Evolutionary conservation across 2,113 vertebrate species (phyloP), one percentile per base, ranked within the genome.

Genomic region (Otus sunia): DNA sequence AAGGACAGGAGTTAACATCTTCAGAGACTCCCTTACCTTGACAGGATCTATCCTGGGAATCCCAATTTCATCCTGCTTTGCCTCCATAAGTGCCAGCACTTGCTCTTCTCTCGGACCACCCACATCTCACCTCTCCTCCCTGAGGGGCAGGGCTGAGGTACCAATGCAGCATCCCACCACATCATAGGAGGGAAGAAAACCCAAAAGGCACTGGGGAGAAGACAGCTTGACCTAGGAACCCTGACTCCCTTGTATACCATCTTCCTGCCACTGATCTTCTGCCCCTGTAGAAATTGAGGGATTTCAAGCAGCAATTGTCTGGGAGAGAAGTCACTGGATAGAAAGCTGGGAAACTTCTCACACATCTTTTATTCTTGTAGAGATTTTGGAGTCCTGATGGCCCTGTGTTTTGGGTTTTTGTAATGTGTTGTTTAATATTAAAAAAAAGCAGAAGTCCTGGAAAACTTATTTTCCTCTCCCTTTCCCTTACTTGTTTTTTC

Each of bases 111-210:
- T 18, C 19, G 16, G 4, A 34, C 14, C 3, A 20, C 12, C 9
- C 25, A 11, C 6, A 55, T 63, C 10, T 75, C 41, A 39, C 11
- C 21, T 88, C 30, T 74, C 4, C 41, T 63, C 12, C 1, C 0
- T 34, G 37, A 75, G 6, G 5, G 10, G 6, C 11, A 45, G 53
- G 36, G 7, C 26, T 87, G 6, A 15, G 21, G 10, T 79, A 39
- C 27, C 36, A 59, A 2, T 0, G 1, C 34, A 64, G 36, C 59
- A 87, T 80, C 34, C 53, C 2, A 1, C 1, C 1, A 15, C 15
- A 25, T 69, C 11, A 41, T 0, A 82, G 53, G 25, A 62, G 3
- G 22, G 25, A 66, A 10, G 18, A 69, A 84, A 92, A 56, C 5
- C 14, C 21, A 49, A 45, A 83, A 47, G 16, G 3, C 12, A 16